These are phyloP conservation scores for Tribolium madens DNA, from an alignment of 1,140 invertebrate genomes.

Conservation along the genomic window DNA sequence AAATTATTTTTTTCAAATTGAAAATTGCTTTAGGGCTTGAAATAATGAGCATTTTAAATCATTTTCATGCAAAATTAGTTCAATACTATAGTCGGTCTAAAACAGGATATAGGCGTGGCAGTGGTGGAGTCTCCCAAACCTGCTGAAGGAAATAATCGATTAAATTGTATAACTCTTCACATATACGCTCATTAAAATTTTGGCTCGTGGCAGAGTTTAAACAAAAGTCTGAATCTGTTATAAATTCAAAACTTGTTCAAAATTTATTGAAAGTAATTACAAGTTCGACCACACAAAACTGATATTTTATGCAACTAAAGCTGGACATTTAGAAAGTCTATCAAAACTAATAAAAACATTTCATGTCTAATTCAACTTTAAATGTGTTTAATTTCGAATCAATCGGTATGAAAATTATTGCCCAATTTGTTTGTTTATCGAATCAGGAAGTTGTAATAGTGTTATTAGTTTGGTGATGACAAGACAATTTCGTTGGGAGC, in stretches of 20 bases:
- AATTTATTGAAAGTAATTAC: background rate
- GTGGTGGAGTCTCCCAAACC: background rate
- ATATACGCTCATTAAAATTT: constrained; percentile 2
- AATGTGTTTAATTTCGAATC: background rate
- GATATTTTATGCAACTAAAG: background rate
- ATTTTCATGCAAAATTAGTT: background rate
- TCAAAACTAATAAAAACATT: background rate
- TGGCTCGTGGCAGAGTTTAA: background rate
- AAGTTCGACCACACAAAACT: background rate
- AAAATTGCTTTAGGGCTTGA: background rate
- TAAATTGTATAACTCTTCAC: constrained; percentile 1
- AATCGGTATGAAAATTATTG: background rate
- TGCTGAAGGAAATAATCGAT: constrained; percentile 3
- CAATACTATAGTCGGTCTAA: background rate
- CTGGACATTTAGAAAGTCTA: background rate
- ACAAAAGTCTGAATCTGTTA: background rate
- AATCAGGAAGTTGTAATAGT: constrained; percentile 19
- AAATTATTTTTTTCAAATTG: background rate
- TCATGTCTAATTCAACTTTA: background rate
- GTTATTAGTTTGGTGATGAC: constrained; percentile 16
- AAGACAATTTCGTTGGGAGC: background rate
- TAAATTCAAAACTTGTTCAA: background rate
- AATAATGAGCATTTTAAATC: background rate
- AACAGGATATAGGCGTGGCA: background rate
- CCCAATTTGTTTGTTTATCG: background rate